phyloP scores from a whole-genome alignment of 2,888 invertebrate genomes.

The Trichopoda pennipes region DNA sequence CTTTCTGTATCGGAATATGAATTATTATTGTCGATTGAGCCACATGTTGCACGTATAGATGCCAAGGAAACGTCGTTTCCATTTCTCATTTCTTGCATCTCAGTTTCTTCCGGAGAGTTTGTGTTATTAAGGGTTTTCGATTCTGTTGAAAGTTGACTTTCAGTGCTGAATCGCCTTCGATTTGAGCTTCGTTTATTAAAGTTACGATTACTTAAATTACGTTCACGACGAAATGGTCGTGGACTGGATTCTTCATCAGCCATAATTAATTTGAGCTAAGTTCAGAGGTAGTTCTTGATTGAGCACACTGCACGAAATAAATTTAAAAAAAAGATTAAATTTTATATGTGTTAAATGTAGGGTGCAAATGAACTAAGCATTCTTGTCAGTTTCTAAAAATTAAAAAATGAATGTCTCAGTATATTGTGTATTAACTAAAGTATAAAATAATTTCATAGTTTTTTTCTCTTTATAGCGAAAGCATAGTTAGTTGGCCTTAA shows the following conservation, averaged over 20 bases:
- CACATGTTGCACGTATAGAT: neutral
- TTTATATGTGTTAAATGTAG: neutral
- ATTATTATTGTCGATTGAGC: constrained; percentile 61
- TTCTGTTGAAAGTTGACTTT: constrained; percentile 70
- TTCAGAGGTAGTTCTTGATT: neutral
- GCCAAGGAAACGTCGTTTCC: constrained; percentile 50
- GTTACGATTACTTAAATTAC: constrained; percentile 77
- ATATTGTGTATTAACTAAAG: no score
- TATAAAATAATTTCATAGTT: no score
- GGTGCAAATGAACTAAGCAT: neutral
- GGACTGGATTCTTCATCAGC: constrained; percentile 75
- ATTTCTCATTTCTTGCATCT: constrained; percentile 39
- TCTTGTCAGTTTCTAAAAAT: no score
- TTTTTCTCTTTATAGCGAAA: no score
- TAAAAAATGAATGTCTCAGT: no score
- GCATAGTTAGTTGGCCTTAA: no score
- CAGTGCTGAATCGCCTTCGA: constrained; percentile 73
- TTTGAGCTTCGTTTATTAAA: constrained; percentile 75
- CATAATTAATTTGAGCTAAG: constrained; percentile 69
- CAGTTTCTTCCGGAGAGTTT: constrained; percentile 2
- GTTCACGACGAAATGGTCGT: constrained; percentile 76
- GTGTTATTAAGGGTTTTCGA: constrained; percentile 23
- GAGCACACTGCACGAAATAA: constrained; percentile 25
- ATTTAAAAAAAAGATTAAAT: neutral
- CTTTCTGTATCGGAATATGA: constrained; percentile 78